These are phyloP conservation scores for Gephyroberyx darwinii DNA, from an alignment of 2,797 vertebrate species.

Conservation along the genomic window DNA sequence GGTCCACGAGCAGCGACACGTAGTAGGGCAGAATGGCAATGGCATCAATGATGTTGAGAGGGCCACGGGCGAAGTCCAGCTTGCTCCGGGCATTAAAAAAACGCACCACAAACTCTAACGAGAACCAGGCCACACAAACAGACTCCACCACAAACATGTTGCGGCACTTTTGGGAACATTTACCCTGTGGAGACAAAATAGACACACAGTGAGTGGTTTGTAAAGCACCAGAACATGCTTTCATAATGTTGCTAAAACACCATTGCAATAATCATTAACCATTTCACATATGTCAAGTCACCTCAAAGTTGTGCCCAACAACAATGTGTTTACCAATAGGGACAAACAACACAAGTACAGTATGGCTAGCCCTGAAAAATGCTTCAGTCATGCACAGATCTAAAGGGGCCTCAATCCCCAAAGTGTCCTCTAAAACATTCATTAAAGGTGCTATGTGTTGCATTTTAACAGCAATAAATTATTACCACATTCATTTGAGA, in stretches of 20 bases:
- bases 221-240: no score
- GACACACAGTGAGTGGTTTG: neutral
- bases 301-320: no score
- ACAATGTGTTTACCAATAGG: no score
- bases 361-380: no score
- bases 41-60: slow-evolving; percentile 89
- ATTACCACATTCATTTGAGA: no score
- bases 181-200: slow-evolving; percentile 74
- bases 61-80: slow-evolving; percentile 85
- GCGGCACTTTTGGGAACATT: slow-evolving; percentile 88
- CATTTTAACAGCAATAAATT: no score
- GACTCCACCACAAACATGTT: slow-evolving; percentile 90
- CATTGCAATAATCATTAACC: neutral
- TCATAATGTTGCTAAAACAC: neutral
- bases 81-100: slow-evolving; percentile 88
- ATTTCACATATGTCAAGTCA: neutral
- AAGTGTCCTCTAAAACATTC: no score
- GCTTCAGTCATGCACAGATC: no score
- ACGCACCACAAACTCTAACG: slow-evolving; percentile 84
- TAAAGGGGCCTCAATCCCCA: no score
- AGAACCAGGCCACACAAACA: slow-evolving; percentile 90
- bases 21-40: slow-evolving; percentile 92
- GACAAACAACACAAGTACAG: neutral
- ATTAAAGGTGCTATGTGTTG: no score
- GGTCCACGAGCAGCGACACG: slow-evolving; percentile 85